These are phyloP conservation scores for Pomatostomus ruficeps DNA, from an alignment of 2,113 vertebrate genomes.

Conservation along the genomic window DNA sequence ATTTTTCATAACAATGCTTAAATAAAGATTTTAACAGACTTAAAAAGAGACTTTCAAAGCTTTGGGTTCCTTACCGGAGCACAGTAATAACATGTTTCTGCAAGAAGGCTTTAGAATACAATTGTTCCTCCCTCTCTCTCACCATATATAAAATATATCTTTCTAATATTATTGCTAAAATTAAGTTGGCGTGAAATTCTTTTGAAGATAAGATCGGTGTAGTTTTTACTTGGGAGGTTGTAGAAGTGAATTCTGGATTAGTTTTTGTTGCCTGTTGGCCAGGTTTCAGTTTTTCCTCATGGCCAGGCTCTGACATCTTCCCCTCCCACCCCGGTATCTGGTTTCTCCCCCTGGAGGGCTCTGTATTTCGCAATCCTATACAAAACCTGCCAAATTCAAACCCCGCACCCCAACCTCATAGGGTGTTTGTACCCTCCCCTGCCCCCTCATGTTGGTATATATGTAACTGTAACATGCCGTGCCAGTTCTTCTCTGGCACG, in stretches of 20 bases:
- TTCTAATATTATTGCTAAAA: neutral
- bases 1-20: neutral
- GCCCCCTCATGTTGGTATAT: no score
- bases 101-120: neutral
- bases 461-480: no score
- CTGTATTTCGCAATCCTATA: no score
- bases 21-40: neutral
- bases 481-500: no score
- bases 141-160: neutral
- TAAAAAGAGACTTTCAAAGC: neutral
- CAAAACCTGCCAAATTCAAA: no score
- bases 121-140: neutral
- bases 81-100: neutral
- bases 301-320: no score
- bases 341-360: no score
- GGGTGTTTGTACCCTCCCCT: no score
- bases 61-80: neutral
- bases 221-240: neutral
- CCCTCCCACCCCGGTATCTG: no score
- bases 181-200: neutral
- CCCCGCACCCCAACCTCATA: no score
- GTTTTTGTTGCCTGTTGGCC: no score
- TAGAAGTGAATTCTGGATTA: neutral
- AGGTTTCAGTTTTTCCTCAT: no score
- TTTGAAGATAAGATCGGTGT: neutral